Conservation (phyloP, 1,140 invertebrate species). For the Nebria ingens region DNA sequence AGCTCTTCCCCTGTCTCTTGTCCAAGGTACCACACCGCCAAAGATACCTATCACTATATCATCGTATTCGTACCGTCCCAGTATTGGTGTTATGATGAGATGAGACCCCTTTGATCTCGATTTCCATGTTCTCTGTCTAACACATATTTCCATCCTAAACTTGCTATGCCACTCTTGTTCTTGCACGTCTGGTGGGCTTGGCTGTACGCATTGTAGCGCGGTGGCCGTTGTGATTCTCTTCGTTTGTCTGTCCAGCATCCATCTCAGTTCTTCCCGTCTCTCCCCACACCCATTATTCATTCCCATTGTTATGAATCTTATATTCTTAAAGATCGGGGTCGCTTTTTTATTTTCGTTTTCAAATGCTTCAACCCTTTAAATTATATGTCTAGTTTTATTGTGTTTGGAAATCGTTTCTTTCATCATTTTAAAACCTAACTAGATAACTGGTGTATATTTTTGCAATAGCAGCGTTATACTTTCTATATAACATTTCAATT, state of each 20-base stretch:
- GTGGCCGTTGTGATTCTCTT: neutral
- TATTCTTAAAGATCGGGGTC: too few species aligned
- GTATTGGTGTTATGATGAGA: too few species aligned
- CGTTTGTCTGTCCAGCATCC: neutral
- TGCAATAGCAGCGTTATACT: too few species aligned
- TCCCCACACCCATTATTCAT: too few species aligned
- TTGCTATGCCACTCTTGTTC: neutral
- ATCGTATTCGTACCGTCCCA: too few species aligned
- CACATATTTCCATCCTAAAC: neutral
- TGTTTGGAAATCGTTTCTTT: too few species aligned
- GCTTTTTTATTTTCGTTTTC: conserved; percentile 9
- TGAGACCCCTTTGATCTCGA: neutral
- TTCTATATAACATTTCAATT: too few species aligned
- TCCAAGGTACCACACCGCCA: neutral
- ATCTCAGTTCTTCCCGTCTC: neutral
- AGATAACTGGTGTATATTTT: too few species aligned
- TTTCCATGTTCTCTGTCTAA: neutral
- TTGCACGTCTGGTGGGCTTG: neutral
- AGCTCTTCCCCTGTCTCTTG: neutral
- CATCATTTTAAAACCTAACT: too few species aligned
- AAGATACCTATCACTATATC: neutral
- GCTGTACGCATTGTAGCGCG: neutral
- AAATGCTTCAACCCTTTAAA: too few species aligned
- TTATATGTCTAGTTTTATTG: too few species aligned
- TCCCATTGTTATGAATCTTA: too few species aligned